A percentile compares a stretch with the other conserved stretches of the same genome.
Evolutionary conservation across 2,797 vertebrate genomes (phyloP).

Genomic region (Anolis apletophallus): DNA sequence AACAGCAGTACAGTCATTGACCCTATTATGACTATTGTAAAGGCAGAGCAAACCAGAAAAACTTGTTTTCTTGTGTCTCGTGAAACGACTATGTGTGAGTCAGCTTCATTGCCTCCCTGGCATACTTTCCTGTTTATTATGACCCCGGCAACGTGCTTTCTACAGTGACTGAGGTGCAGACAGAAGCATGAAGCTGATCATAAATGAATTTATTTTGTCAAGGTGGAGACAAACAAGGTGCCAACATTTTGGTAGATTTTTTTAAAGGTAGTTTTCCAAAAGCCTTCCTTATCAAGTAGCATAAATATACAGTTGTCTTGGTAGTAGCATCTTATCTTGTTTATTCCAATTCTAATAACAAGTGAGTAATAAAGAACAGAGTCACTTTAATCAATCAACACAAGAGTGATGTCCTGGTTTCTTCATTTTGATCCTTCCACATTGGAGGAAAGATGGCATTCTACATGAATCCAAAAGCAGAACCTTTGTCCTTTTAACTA

Average conservation of each 20-base stretch:
- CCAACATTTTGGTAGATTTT: too few relatives aligned
- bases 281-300: neutral
- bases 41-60: neutral
- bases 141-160: neutral
- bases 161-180: neutral
- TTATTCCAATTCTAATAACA: neutral
- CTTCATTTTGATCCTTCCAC: neutral
- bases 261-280: too few relatives aligned
- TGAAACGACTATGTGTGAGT: neutral
- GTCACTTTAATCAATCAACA: neutral
- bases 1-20: neutral
- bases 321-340: neutral
- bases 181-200: neutral
- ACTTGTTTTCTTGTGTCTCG: constrained; percentile 3
- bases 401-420: neutral
- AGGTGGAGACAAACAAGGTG: neutral
- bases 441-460: neutral
- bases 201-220: neutral
- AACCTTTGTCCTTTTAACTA: neutral
- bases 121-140: neutral
- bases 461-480: neutral
- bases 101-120: neutral
- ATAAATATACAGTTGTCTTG: neutral
- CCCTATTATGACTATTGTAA: neutral
- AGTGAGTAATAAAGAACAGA: neutral